These are phyloP conservation scores for Hermaeophaga mercurialis DNA, from an alignment of 2,888 invertebrate species.

Conservation along the genomic window DNA sequence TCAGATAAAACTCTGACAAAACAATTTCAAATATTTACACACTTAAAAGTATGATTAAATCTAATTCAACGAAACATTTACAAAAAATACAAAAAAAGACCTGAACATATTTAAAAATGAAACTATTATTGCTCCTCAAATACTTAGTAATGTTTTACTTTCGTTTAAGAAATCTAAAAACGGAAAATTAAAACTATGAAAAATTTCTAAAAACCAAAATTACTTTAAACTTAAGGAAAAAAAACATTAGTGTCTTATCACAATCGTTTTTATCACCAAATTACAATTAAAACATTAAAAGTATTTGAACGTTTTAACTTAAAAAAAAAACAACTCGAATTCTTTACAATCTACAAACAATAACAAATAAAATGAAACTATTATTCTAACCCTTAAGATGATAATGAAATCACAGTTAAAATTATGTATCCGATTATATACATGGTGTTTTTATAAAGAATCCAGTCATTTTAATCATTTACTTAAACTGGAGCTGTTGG, in stretches of 20 bases:
- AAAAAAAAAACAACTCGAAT: conserved; percentile 25
- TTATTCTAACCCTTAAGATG: conserved; percentile 34
- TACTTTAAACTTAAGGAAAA: conserved; percentile 24
- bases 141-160: conserved; percentile 34
- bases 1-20: conserved; percentile 41
- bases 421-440: conserved; percentile 14
- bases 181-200: conserved; percentile 23
- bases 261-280: conserved; percentile 33
- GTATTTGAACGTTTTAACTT: conserved; percentile 29
- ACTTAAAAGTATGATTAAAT: conserved; percentile 23
- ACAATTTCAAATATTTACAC: neutral
- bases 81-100: conserved; percentile 24
- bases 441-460: neutral
- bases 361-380: conserved; percentile 34
- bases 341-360: conserved; percentile 28
- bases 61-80: conserved; percentile 25
- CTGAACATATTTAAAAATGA: conserved; percentile 27
- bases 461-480: too few relatives aligned
- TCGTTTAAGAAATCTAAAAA: conserved; percentile 15
- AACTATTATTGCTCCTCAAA: conserved; percentile 35
- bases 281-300: conserved; percentile 30
- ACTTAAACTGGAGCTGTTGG: too few relatives aligned
- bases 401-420: conserved; percentile 33
- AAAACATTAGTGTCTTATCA: conserved; percentile 30
- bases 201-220: conserved; percentile 22